These are phyloP conservation scores for Stegodyphus dumicola DNA, from an alignment of 1,140 invertebrate genomes.

Conservation along the genomic window DNA sequence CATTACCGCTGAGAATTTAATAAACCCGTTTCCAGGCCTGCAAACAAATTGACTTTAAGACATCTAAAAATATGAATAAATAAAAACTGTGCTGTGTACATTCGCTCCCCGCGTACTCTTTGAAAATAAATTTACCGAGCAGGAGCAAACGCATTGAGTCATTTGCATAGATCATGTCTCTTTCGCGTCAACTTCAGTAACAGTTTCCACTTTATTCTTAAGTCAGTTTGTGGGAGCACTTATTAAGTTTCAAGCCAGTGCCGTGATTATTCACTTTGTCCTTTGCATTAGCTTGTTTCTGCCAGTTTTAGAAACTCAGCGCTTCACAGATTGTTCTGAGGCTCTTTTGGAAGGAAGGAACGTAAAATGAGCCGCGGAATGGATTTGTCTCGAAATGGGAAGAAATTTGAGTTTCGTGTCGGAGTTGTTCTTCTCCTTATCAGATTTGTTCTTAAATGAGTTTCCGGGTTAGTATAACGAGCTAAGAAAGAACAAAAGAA, in stretches of 20 bases:
- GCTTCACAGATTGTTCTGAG: background rate
- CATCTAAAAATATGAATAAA: conserved; percentile 53
- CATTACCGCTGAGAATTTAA: too few relatives aligned
- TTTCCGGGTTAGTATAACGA: background rate
- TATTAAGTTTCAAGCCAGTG: conserved; percentile 46
- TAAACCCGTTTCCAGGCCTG: conserved; percentile 4
- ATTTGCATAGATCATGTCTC: conserved; percentile 57
- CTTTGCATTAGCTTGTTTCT: conserved; percentile 44
- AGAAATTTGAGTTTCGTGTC: background rate
- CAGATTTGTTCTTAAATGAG: conserved; percentile 1
- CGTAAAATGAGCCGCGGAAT: too few relatives aligned
- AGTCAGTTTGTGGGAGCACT: conserved; percentile 33
- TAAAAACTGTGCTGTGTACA: conserved; percentile 32
- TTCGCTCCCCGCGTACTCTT: background rate
- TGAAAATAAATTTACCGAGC: conserved; percentile 28
- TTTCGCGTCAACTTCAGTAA: conserved; percentile 53
- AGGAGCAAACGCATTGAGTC: background rate
- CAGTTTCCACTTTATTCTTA: conserved; percentile 56
- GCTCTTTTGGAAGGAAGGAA: too few relatives aligned
- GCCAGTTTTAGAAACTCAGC: conserved; percentile 24
- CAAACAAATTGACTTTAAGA: conserved; percentile 45
- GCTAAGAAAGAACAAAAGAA: too few relatives aligned
- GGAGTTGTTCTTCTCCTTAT: background rate
- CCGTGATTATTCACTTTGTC: conserved; percentile 41
- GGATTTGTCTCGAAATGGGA: background rate